Conservation (phyloP, 2,888 invertebrate species). For the Drosophila tripunctata region DNA sequence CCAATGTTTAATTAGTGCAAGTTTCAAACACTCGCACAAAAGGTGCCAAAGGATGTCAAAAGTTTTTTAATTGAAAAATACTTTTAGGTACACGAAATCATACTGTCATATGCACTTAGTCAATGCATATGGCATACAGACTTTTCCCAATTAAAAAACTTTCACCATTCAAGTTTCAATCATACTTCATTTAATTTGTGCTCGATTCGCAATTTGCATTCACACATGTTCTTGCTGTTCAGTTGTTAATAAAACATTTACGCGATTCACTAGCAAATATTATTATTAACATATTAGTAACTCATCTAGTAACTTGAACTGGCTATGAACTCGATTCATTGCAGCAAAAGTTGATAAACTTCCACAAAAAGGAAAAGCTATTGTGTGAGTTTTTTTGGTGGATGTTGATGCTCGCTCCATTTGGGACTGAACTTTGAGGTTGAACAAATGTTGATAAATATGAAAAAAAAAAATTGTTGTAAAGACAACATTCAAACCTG, state of each 20-base stretch:
- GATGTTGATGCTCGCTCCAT: not conserved
- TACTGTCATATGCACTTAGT: constrained; percentile 37
- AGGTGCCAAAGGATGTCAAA: constrained; percentile 34
- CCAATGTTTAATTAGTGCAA: constrained; percentile 48
- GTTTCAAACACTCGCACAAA: constrained; percentile 31
- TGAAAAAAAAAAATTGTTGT: too few species aligned
- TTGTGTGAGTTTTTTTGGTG: constrained; percentile 27
- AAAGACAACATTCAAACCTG: too few species aligned
- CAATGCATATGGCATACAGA: constrained; percentile 3
- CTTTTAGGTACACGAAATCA: constrained; percentile 19
- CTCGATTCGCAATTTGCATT: constrained; percentile 6
- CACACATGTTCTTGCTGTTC: constrained; percentile 2
- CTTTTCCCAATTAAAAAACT: constrained; percentile 42
- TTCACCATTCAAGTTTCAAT: constrained; percentile 38
- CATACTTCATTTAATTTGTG: constrained; percentile 49
- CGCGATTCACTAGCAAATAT: constrained; percentile 62
- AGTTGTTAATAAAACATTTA: constrained; percentile 37
- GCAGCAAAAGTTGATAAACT: constrained; percentile 42
- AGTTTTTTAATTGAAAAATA: constrained; percentile 56
- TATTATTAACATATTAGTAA: constrained; percentile 79
- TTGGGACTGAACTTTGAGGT: constrained; percentile 14
- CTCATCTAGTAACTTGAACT: constrained; percentile 57
- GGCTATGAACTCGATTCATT: constrained; percentile 41
- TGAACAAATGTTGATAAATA: constrained; percentile 46
- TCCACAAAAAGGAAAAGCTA: constrained; percentile 24